A percentile compares a stretch with the other conserved stretches of the same genome.
phyloP scores from a whole-genome alignment of 2,113 vertebrate genomes.

The Sceloporus undulatus region DNA sequence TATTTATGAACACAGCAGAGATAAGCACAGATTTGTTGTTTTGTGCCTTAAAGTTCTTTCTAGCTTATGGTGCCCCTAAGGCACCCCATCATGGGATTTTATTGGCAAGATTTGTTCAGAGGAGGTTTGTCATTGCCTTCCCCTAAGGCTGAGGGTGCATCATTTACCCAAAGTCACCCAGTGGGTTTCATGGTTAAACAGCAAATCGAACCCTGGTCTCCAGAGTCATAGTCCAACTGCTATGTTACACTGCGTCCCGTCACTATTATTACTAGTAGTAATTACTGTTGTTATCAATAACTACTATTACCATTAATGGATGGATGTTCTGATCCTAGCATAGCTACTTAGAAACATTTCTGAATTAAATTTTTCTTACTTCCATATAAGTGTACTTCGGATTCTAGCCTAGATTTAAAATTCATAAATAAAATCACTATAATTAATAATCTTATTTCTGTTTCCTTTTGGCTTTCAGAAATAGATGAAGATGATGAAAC shows the following conservation, averaged over 20 bases:
- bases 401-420: constrained; percentile 61
- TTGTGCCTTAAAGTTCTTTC: too few relatives aligned
- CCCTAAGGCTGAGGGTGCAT: too few relatives aligned
- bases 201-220: too few relatives aligned
- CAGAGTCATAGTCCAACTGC: too few relatives aligned
- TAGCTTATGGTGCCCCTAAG: too few relatives aligned
- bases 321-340: background rate
- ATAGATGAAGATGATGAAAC: constrained; percentile 86
- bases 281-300: background rate
- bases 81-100: too few relatives aligned
- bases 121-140: too few relatives aligned
- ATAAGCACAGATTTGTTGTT: constrained; percentile 59
- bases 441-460: constrained; percentile 52
- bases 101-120: too few relatives aligned
- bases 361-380: background rate
- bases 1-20: constrained; percentile 49
- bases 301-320: constrained; percentile 57
- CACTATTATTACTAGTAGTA: constrained; percentile 61
- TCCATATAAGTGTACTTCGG: background rate
- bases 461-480: constrained; percentile 76
- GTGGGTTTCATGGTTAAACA: too few relatives aligned
- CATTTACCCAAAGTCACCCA: too few relatives aligned
- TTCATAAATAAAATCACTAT: constrained; percentile 67
- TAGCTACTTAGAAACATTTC: background rate
- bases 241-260: background rate